Evolutionary conservation across 2,113 vertebrate genomes (phyloP).

Genomic region (Procavia capensis): DNA sequence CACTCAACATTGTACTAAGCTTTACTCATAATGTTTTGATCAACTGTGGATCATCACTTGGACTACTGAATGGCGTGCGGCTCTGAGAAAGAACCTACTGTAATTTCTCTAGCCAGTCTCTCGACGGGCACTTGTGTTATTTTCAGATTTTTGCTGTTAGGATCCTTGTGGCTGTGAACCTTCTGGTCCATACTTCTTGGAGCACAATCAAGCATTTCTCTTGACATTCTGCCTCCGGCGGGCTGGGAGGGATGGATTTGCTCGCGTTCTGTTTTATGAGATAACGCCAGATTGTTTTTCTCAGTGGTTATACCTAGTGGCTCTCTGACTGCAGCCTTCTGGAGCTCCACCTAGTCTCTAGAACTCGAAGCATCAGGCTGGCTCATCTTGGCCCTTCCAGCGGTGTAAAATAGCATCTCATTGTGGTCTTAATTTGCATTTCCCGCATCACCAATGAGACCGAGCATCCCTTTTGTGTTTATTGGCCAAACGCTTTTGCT

Average conservation of each 20-base stretch:
- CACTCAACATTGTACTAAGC: neutral
- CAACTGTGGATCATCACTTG: neutral
- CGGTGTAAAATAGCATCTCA: neutral
- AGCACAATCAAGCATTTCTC: neutral
- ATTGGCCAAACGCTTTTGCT: neutral
- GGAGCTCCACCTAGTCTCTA: neutral
- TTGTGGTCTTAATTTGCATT: constrained; percentile 50
- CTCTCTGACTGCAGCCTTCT: neutral
- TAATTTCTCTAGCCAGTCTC: neutral
- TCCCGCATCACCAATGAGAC: neutral
- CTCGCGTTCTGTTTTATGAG: neutral
- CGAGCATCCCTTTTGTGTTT: neutral
- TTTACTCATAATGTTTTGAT: neutral
- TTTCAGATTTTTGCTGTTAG: neutral
- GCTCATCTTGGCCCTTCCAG: neutral
- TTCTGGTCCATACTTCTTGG: neutral
- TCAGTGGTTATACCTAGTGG: neutral
- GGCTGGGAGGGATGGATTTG: neutral
- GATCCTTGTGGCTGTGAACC: neutral
- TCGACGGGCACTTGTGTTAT: neutral
- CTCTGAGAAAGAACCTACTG: neutral
- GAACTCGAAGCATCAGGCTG: neutral
- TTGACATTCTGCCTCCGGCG: neutral
- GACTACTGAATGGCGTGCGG: neutral
- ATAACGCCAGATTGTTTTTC: neutral